Percentiles rank a stretch among this genome's conserved stretches.
phyloP scores from a whole-genome alignment of 2,888 invertebrate genomes.

The Calliscelio sp. region DNA sequence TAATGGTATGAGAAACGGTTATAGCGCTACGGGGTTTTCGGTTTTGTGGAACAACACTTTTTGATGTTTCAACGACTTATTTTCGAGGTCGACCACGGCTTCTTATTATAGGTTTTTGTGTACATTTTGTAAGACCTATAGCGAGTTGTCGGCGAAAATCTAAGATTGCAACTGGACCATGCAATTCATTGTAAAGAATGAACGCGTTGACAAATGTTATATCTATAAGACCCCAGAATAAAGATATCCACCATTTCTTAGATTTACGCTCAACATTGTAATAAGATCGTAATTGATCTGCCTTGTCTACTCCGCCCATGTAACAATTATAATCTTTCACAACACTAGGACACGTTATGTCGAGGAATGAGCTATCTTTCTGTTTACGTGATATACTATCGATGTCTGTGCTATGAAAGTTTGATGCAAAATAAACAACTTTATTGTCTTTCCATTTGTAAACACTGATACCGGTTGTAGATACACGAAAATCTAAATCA shows the following conservation, averaged over 20 bases:
- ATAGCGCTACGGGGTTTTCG: not conserved
- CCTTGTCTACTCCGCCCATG: constrained; percentile 30
- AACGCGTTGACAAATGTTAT: constrained; percentile 23
- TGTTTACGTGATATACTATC: constrained; percentile 25
- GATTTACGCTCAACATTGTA: constrained; percentile 11
- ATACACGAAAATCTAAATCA: constrained; percentile 30
- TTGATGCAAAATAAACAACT: constrained; percentile 32
- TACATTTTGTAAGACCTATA: constrained; percentile 19
- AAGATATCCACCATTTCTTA: constrained; percentile 25
- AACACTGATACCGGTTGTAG: constrained; percentile 17
- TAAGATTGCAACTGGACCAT: constrained; percentile 7
- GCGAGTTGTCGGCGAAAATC: constrained; percentile 25
- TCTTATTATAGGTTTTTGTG: not conserved
- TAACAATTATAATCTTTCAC: constrained; percentile 31
- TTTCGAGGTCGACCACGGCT: constrained; percentile 13
- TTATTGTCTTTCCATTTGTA: constrained; percentile 46
- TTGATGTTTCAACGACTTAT: not conserved
- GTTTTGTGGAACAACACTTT: not conserved
- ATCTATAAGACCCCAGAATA: constrained; percentile 30
- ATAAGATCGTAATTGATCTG: constrained; percentile 21
- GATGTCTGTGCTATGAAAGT: constrained; percentile 27
- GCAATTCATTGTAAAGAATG: constrained; percentile 15
- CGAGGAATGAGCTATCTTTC: constrained; percentile 7
- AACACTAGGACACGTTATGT: constrained; percentile 2
- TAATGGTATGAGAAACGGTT: not conserved